phyloP scores from a whole-genome alignment of 2,797 vertebrate species.

The Enteromius afrohamiltoni region DNA sequence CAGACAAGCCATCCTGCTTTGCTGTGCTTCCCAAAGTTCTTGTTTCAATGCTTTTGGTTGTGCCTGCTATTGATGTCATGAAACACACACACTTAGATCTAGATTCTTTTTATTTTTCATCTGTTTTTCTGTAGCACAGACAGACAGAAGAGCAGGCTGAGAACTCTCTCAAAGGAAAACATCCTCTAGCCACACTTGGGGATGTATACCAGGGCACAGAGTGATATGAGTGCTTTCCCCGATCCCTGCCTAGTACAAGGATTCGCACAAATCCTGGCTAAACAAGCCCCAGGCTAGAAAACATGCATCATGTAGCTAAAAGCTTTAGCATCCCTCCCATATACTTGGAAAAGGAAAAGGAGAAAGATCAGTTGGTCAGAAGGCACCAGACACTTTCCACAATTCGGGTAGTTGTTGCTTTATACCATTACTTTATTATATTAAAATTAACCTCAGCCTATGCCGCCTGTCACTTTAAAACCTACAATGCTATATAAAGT shows the following conservation, averaged over 20 bases:
- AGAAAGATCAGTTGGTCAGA: neutral
- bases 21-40: neutral
- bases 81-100: slow-evolving; percentile 5
- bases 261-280: slow-evolving; percentile 51
- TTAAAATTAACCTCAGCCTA: neutral
- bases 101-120: slow-evolving; percentile 11
- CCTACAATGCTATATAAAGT: neutral
- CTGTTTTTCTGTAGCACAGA: slow-evolving; percentile 14
- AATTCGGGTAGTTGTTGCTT: neutral
- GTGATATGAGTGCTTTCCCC: slow-evolving; percentile 38
- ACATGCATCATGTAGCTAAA: slow-evolving; percentile 54
- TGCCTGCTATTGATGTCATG: slow-evolving; percentile 16
- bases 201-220: slow-evolving; percentile 50
- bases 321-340: slow-evolving; percentile 41
- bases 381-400: neutral
- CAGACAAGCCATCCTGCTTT: neutral
- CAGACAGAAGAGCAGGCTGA: slow-evolving; percentile 16
- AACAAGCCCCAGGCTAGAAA: slow-evolving; percentile 56
- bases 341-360: neutral
- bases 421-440: neutral
- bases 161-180: slow-evolving; percentile 47
- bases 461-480: neutral
- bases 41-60: neutral
- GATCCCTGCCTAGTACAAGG: slow-evolving; percentile 41
- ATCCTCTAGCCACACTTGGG: slow-evolving; percentile 51